Conservation (phyloP, 2,797 vertebrate species). For the Cirrhinus mrigala region DNA sequence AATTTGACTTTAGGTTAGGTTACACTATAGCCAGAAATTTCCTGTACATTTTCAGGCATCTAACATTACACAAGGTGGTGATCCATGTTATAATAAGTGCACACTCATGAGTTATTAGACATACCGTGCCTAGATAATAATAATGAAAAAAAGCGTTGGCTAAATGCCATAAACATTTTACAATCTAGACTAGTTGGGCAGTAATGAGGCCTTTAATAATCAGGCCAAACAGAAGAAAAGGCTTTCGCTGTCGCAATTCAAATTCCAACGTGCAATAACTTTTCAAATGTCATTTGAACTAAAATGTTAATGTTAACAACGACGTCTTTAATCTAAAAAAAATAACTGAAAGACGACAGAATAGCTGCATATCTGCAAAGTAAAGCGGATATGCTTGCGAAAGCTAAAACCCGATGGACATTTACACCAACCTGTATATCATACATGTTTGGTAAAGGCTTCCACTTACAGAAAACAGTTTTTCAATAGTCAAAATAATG, state of each 20-base stretch:
- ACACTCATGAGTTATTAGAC: background rate
- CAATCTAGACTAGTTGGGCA: background rate
- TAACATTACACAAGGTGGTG: background rate
- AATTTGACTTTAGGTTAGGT: background rate
- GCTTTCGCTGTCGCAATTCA: background rate
- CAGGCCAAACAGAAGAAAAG: background rate
- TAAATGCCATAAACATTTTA: background rate
- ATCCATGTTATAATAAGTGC: too few species aligned
- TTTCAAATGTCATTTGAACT: background rate
- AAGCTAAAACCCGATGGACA: background rate
- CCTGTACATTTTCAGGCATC: background rate
- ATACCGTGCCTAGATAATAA: background rate
- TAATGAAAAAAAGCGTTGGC: background rate
- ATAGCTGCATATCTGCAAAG: background rate
- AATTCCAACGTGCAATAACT: background rate
- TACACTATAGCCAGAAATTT: background rate
- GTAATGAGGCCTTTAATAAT: background rate
- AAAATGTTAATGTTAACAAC: background rate
- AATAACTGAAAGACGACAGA: accelerated
- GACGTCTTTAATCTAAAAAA: background rate
- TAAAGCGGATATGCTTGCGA: background rate
- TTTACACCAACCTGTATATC: background rate
- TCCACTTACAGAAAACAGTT: background rate
- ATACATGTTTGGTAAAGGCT: background rate
- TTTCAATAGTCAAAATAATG: background rate